Evolutionary conservation across 2,113 vertebrate species (phyloP), one percentile per base, ranked within the genome.

Genomic region (Phycodurus eques): DNA sequence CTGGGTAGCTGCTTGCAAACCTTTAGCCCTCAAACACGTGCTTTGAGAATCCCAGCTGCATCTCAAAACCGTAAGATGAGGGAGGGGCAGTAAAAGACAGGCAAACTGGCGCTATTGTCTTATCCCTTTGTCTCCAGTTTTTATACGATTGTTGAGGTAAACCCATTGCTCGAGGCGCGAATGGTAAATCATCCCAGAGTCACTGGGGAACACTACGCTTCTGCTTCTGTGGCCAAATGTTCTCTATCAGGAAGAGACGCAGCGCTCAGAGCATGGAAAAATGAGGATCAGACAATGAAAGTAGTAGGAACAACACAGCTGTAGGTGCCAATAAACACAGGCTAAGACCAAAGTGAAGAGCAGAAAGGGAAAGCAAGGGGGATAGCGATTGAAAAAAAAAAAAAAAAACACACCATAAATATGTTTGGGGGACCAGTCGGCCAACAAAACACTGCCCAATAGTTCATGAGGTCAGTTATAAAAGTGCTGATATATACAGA

Each of bases 1-100:
- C 83, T 64, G 79, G 76, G 81, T 73, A 75, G 87, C 78, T 81
- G 77, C 77, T 81, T 78, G 74, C 73, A 82, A 88, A 85, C 83
- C 83, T 84, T 88, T 83, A 86, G 87, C 80, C 77, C 81, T 83
- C 73, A 80, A 88, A 89, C 88, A 89, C 74, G 86, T 88, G 84
- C 83, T 87, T 68, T 44, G 62, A 82, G 71, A 85, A 74, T 68
- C 20, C 17, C 62, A 27, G 82, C 78, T 54, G 79, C 83, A 86
- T 89, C 75, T 82, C 80, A 87, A 80, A 82, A 73, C 59, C 31
- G 46, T 66, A 71, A 60, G 60, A 49, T 53, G 47, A 80, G 77
- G 79, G 66, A 76, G 76, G 76, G 80, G 61, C 78, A 63, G 59
- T 33, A 61, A 44, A 54, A 86, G 78, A 81, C 69, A 27, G 54